Evolutionary conservation across 2,888 invertebrate species (phyloP).

Genomic region (Thysanoteuthis rhombus): DNA sequence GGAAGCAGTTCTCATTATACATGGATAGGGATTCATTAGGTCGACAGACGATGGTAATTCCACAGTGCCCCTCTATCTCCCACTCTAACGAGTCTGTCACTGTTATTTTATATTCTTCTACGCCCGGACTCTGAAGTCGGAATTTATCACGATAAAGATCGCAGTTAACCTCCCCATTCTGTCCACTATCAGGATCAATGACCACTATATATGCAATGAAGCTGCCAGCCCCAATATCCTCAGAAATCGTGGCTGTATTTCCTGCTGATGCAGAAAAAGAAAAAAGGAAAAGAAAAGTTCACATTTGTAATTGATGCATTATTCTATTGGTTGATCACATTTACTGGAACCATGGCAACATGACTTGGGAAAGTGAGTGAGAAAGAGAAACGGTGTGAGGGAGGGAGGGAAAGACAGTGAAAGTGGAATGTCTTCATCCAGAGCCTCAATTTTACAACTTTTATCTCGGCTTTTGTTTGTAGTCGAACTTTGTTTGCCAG

Average conservation of each 20-base stretch:
- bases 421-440: neutral
- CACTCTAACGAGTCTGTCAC: neutral
- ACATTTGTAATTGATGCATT: neutral
- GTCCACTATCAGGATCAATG: neutral
- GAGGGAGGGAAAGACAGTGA: neutral
- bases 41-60: neutral
- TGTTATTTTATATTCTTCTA: neutral
- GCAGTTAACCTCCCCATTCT: neutral
- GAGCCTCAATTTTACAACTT: neutral
- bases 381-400: neutral
- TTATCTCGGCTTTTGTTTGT: neutral
- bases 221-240: neutral
- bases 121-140: neutral
- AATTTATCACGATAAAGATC: constrained; percentile 12
- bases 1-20: neutral
- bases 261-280: neutral
- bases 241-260: neutral
- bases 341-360: neutral
- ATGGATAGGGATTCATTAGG: constrained; percentile 12
- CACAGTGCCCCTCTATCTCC: neutral
- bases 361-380: neutral
- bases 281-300: neutral
- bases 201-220: constrained; percentile 12
- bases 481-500: neutral
- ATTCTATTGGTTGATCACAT: constrained; percentile 12